Base-by-base conservation (phyloP, 1,140 invertebrate genomes). In the Liolophura sinensis region DNA sequence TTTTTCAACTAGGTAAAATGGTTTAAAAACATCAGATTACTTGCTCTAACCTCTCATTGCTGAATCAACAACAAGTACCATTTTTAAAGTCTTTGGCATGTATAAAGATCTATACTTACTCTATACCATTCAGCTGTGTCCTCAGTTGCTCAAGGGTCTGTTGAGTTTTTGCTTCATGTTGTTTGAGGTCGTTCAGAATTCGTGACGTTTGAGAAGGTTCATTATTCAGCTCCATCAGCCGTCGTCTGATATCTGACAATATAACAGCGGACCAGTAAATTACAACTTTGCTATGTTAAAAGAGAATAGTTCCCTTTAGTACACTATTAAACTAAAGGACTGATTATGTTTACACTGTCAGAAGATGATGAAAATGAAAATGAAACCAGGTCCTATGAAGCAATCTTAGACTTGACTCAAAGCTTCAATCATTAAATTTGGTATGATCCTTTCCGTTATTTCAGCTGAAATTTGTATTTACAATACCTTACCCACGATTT, bases 91-190 rank as follows among this genome's bases (percentile, higher is more conserved):
- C n/a, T n/a, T n/a, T n/a, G n/a, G n/a, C n/a, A n/a, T n/a, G n/a
- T 40, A 9, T 40, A 5, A 9, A 40, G 31, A 5, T 9, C 3
- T 9, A 40, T 40, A 40, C 31, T 40, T 40, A 40, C 31, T 40
- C 31, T 40, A 40, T 40, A 40, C 31, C 9, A 14, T 60, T 61
- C 4, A 78, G 59, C 56, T 78, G 73, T 62, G 64, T 63, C 46
- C 65, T 69, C 0, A 79, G 65, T 47, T 79, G 76, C 24, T 76
- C 71, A 31, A 79, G 62, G 24, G 73, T 57, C 40, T 62, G 67
- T 61, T 76, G 70, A 63, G 78, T 79, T 1, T 76, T 64, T n/a
- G 70, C 70, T 52, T 79, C 78, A 63, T 79, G 78, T 46, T 74
- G 73, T 61, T 70, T 62, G 7, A 79, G 64, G 55, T 79, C 78